phyloP scores from a whole-genome alignment of 1,140 invertebrate species.

The Frieseomelitta varia region DNA sequence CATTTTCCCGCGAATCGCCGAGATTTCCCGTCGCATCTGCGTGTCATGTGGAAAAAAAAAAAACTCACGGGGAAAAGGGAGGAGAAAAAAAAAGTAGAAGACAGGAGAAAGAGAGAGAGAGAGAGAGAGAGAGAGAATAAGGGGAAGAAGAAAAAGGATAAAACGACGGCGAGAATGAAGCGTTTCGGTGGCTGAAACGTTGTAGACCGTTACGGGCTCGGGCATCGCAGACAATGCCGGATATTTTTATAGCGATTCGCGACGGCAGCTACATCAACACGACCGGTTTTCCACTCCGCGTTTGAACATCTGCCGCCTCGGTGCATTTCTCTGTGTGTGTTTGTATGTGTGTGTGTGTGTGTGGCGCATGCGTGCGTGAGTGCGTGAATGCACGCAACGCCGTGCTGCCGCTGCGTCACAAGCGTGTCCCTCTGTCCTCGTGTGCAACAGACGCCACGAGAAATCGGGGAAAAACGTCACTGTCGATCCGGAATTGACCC shows the following conservation, averaged over 20 bases:
- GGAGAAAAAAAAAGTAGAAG: neutral
- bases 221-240: slow-evolving; percentile 77
- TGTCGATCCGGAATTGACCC: neutral
- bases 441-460: slow-evolving; percentile 9
- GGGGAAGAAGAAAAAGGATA: neutral
- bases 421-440: slow-evolving; percentile 40
- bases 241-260: slow-evolving; percentile 83
- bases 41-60: neutral
- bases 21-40: neutral
- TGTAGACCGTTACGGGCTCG: slow-evolving; percentile 76
- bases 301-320: slow-evolving; percentile 80
- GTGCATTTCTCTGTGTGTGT: slow-evolving; percentile 44
- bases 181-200: slow-evolving; percentile 47
- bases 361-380: slow-evolving; percentile 32
- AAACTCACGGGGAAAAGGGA: neutral
- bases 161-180: slow-evolving; percentile 52
- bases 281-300: slow-evolving; percentile 81
- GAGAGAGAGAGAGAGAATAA: slow-evolving; percentile 7
- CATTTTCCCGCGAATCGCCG: neutral
- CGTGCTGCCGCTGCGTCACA: slow-evolving; percentile 52
- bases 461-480: slow-evolving; percentile 22
- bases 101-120: neutral
- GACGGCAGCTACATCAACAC: slow-evolving; percentile 82
- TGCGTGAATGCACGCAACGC: slow-evolving; percentile 56
- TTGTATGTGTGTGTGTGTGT: slow-evolving; percentile 25